Conservation (phyloP, 2,797 vertebrate species). For the Bovichtus diacanthus region DNA sequence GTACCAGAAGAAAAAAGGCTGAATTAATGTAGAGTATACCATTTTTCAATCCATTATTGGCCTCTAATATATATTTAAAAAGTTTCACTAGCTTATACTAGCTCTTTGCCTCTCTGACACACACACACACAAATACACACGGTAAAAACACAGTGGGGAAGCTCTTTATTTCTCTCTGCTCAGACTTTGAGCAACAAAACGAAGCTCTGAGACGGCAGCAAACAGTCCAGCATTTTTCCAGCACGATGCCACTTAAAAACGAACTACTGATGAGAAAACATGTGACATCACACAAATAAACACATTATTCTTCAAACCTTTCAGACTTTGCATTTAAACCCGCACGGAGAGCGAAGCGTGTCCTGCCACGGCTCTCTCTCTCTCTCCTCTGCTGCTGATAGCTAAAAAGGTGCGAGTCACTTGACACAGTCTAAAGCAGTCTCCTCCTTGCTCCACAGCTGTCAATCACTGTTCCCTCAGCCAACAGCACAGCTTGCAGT, state of each 20-base stretch:
- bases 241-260: conserved; percentile 37
- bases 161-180: conserved; percentile 72
- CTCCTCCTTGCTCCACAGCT: conserved; percentile 82
- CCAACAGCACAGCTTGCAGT: conserved; percentile 82
- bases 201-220: conserved; percentile 48
- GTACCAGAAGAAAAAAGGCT: neutral
- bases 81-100: neutral
- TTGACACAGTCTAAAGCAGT: conserved; percentile 75
- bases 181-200: conserved; percentile 45
- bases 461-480: conserved; percentile 82
- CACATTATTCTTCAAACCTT: conserved; percentile 15
- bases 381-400: conserved; percentile 63
- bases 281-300: conserved; percentile 54
- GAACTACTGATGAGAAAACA: conserved; percentile 49
- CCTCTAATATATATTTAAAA: neutral
- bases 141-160: conserved; percentile 39
- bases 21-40: neutral
- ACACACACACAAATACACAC: conserved; percentile 17
- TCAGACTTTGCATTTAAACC: conserved; percentile 49
- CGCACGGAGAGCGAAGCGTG: conserved; percentile 20
- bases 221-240: conserved; percentile 71
- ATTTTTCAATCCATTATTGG: neutral
- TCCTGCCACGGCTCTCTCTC: conserved; percentile 42
- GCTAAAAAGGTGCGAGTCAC: conserved; percentile 69
- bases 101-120: neutral